These are phyloP conservation scores for Clamator glandarius DNA, from an alignment of 2,797 vertebrate genomes.

Conservation along the genomic window DNA sequence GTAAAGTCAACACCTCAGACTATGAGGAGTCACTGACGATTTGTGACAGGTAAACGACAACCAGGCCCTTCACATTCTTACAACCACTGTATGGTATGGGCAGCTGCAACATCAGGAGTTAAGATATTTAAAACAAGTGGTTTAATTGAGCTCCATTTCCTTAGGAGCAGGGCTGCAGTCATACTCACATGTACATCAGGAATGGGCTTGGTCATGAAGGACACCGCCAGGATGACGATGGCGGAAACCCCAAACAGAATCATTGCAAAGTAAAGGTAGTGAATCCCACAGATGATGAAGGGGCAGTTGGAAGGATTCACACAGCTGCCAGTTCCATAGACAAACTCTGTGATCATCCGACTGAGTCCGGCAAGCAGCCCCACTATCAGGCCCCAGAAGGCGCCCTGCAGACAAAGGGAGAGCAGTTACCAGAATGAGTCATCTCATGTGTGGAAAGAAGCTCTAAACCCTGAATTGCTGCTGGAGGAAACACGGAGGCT, in stretches of 20 bases:
- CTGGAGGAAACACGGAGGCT: background rate
- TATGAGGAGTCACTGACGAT: background rate
- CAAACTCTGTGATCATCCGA: slow-evolving; percentile 93
- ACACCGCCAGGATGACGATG: slow-evolving; percentile 82
- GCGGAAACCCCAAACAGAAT: slow-evolving; percentile 83
- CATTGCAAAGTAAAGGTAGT: slow-evolving; percentile 95
- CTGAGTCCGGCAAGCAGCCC: slow-evolving; percentile 85
- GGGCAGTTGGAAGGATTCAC: slow-evolving; percentile 86
- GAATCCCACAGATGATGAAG: slow-evolving; percentile 91
- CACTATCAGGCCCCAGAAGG: slow-evolving; percentile 88
- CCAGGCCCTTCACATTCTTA: background rate
- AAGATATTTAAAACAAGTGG: background rate
- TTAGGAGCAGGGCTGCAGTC: background rate
- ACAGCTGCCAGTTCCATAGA: slow-evolving; percentile 90
- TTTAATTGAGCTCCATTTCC: background rate
- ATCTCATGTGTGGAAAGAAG: background rate
- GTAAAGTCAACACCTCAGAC: background rate
- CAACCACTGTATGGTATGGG: background rate
- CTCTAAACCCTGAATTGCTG: background rate
- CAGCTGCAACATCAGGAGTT: background rate
- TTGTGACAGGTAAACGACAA: background rate
- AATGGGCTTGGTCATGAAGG: slow-evolving; percentile 92
- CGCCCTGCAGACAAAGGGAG: slow-evolving; percentile 82
- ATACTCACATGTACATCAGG: slow-evolving; percentile 89
- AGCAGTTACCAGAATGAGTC: background rate